Evolutionary conservation across 2,113 vertebrate species (phyloP).

Genomic region (Halichoeres trimaculatus): DNA sequence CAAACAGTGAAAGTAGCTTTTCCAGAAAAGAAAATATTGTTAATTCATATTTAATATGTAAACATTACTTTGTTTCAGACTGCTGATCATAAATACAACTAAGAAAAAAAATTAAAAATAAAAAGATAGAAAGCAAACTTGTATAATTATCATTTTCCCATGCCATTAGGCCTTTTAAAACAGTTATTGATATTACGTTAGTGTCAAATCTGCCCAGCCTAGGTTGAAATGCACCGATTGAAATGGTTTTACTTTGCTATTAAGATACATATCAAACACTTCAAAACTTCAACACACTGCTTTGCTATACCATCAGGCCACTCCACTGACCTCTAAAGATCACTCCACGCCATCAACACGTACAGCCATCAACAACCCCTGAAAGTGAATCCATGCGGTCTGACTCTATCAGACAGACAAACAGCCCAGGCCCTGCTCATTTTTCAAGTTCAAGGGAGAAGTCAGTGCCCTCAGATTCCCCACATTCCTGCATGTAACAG

Average conservation of each 20-base stretch:
- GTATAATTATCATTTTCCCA: background rate
- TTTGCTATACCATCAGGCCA: background rate
- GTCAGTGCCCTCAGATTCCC: conserved; percentile 67
- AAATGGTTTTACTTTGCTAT: conserved; percentile 11
- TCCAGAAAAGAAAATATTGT: background rate
- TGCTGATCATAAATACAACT: background rate
- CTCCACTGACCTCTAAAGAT: conserved; percentile 5
- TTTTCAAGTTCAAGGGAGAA: conserved; percentile 71
- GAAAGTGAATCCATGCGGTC: conserved; percentile 28
- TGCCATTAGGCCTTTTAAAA: background rate
- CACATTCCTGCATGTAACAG: conserved; percentile 61
- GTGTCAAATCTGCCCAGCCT: background rate
- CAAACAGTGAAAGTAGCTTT: background rate
- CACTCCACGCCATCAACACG: conserved; percentile 20
- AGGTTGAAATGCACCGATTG: background rate
- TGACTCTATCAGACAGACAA: conserved; percentile 28
- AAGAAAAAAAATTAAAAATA: background rate
- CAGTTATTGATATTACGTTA: background rate
- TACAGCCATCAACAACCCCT: conserved; percentile 13
- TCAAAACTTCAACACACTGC: background rate
- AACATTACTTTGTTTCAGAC: background rate
- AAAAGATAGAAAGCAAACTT: background rate
- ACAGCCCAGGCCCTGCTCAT: conserved; percentile 42
- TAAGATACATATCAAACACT: background rate
- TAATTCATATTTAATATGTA: background rate